Base-by-base conservation (phyloP, 2,888 invertebrate genomes). In the Pristionchus arcanus region DNA sequence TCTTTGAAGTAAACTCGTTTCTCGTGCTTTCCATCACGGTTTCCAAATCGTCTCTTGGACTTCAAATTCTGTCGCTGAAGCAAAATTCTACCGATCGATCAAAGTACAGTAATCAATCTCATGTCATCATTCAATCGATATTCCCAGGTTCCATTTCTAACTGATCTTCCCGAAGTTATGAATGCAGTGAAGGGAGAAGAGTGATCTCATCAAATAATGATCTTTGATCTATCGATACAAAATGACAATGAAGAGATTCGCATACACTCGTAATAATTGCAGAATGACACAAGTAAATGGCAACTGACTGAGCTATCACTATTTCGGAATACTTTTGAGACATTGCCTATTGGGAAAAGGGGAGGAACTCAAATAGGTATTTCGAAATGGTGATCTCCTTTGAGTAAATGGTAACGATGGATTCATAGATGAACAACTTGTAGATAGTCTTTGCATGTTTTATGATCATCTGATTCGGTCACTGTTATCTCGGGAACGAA, bases 11-110 rank as follows among this genome's bases (percentile, higher is more conserved):
- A 87, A 87, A 68, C 55, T 87, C 68, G 87, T 87, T 3, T 28
- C 55, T 19, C 28, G 21, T 49, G 49, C 87, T 28, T 49, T 28
- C n/a, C 37, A 68, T 28, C n/a, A 68, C 19, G 87, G 87, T 25
- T 87, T 87, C 68, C 87, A 87, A 42, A 21, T 87, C 31, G 87
- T 87, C n/a, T 87, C 87, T 25, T 87, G 87, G 87, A 87, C 87
- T 68, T 49, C 87, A 7, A 87, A 87, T 68, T 87, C 87, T 7
- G 49, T 87, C 4, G 42, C n/a, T 15, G 87, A 87, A 34, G 87
- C 87, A 9, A 42, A 53, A 28, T 87, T 68, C 49, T 68, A 49
- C 5, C n/a, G 49, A 25, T 66, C 37, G 2, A 37, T 87, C 42
- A 87, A 87, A 28, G 87, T 87, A 42, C 13, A 19, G 19, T 86